Evolutionary conservation across 2,113 vertebrate species (phyloP), one percentile per base, ranked within the genome.

Genomic region (Empidonax traillii): DNA sequence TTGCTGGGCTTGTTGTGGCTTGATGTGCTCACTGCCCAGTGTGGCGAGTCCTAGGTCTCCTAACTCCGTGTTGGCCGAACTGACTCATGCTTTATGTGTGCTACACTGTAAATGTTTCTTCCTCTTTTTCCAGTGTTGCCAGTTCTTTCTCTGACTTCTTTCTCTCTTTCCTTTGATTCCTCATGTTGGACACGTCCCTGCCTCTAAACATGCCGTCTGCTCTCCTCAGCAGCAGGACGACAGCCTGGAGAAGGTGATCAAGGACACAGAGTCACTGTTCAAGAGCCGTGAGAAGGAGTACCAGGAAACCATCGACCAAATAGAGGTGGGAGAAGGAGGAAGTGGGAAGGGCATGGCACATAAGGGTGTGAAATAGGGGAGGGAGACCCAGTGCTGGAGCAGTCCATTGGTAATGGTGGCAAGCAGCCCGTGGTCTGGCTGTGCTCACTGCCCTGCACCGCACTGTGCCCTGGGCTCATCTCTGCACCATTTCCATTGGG

Each of bases 301-400:
- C 96, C 99, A 99, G 94, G 99, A 99, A 97, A 99, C 99, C 80
- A 99, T 99, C 35, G 99, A 98, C 98, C 99, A 99, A 97, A 99
- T 99, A 83, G 99, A 99, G 99, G 99, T 99, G 90, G 23, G 87
- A 66, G 39, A 31, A 73, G 30, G 39, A 44, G 39, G 59, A 61
- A 49, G 3, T 9, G 56, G 49, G 56, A 51, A 90, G 80, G 72
- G 12, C 9, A 3, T 41, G 17, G 19, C 21, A 18, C 15, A 12
- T 12, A 49, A 63, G 33, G 59, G 41, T 27, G 35, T 63, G 62
- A 51, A 69, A 31, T 37, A 14, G 31, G 24, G 4, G 55, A 62
- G 49, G 14, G n/a, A 84, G n/a, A 15, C 37, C 28, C 33, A 20
- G 0, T 62, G 43, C 67, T 73, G 55, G 43, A 47, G 44, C 52